A percentile compares a stretch with the other conserved stretches of the same genome.
Conservation (phyloP, 2,113 vertebrate species). For the Rhinolophus sinicus region DNA sequence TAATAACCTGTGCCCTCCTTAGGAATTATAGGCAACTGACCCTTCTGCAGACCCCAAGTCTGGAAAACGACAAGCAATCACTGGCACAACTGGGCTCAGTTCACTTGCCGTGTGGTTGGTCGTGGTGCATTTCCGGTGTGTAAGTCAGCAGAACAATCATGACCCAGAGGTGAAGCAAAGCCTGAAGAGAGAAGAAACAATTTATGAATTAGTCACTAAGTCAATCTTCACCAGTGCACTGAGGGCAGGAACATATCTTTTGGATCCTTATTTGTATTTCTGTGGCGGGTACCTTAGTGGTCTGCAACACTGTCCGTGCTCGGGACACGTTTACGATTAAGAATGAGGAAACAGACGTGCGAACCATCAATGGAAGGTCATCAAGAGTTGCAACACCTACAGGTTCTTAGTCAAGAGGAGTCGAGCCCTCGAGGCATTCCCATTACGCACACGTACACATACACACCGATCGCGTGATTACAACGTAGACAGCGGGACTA, state of each 20-base stretch:
- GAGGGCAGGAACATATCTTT: background rate
- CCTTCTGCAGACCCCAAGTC: background rate
- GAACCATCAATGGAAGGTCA: background rate
- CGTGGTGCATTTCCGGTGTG: slow-evolving; percentile 95
- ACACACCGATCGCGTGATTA: rapidly evolving
- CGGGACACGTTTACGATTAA: rapidly evolving
- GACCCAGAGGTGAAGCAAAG: slow-evolving; percentile 96
- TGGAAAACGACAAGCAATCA: background rate
- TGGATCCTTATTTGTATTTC: background rate
- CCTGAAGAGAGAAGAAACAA: slow-evolving; percentile 84
- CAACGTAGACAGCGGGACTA: background rate
- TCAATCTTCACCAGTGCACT: rapidly evolving
- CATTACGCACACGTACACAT: rapidly evolving
- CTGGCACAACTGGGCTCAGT: background rate
- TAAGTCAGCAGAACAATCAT: slow-evolving; percentile 99
- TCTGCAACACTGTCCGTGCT: background rate
- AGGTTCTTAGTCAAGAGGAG: background rate
- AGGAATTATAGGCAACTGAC: slow-evolving; percentile 20
- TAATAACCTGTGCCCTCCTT: slow-evolving; percentile 24
- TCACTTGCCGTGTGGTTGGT: slow-evolving; percentile 89
- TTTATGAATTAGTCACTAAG: background rate
- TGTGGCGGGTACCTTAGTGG: background rate
- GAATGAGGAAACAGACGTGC: background rate
- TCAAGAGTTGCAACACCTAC: background rate
- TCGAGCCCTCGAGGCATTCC: background rate